These are phyloP conservation scores for Agrilus planipennis DNA, from an alignment of 1,140 invertebrate genomes.

Conservation along the genomic window DNA sequence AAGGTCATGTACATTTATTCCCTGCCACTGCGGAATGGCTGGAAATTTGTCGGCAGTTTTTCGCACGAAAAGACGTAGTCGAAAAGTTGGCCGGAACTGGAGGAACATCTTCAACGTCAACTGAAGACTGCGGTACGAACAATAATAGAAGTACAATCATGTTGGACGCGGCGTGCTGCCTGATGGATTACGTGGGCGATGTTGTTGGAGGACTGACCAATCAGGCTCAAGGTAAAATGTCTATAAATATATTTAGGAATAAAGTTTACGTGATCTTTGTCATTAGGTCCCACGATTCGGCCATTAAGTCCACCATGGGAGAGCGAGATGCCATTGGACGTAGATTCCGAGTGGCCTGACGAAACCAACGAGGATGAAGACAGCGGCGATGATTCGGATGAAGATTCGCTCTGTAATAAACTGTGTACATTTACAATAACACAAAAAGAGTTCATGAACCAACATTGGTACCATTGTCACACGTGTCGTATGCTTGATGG, in stretches of 20 bases:
- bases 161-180: conserved; percentile 65
- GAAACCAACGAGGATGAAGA: conserved; percentile 84
- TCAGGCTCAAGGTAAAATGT: conserved; percentile 27
- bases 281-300: too few relatives aligned
- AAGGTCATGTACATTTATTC: conserved; percentile 68
- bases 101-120: neutral
- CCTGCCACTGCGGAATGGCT: conserved; percentile 70
- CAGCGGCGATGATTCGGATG: conserved; percentile 90
- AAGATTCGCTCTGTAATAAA: conserved; percentile 87
- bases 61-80: conserved; percentile 43
- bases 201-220: conserved; percentile 33
- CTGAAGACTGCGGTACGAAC: too few relatives aligned
- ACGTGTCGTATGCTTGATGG: conserved; percentile 97
- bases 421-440: conserved; percentile 95
- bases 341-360: conserved; percentile 72
- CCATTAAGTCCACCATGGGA: conserved; percentile 67
- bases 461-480: conserved; percentile 96
- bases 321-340: conserved; percentile 57
- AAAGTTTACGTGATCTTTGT: too few relatives aligned
- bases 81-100: conserved; percentile 35
- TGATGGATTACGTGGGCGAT: conserved; percentile 44
- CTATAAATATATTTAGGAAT: too few relatives aligned
- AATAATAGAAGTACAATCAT: conserved; percentile 38
- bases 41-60: conserved; percentile 49
- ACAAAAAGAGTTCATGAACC: conserved; percentile 97